Base-by-base conservation (phyloP, 2,888 invertebrate species). In the Dromius quadrimaculatus region DNA sequence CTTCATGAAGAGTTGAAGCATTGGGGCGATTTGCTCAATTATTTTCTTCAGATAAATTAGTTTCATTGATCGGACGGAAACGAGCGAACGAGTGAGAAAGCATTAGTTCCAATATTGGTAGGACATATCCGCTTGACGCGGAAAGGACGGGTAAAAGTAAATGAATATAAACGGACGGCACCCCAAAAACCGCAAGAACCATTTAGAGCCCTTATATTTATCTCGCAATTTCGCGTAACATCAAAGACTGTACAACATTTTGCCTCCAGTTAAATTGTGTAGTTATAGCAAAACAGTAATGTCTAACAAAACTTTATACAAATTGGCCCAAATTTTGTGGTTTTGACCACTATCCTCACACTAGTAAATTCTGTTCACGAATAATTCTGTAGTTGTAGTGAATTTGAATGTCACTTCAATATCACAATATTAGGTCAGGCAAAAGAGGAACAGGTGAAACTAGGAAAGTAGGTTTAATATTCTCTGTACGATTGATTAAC, bases 11-110 rank as follows among this genome's bases (percentile, higher is more conserved):
- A 8, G 45, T 19, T 57, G 34, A 19, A 59, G 36, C 36, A 36
- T 36, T 36, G 11, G 59, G 23, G 62, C 38, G 41, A 41, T 43
- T 22, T 11, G 22, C 43, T 63, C 63, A 63, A 43, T 63, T 63
- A 63, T 63, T 63, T 63, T 63, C 45, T 28, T 23, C 23, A 41
- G 45, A 63, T 63, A 63, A 63, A 63, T 63, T 63, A 63, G 63
- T 43, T 63, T 63, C 45, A 63, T 63, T 45, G 63, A 63, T 63
- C 63, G 62, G 4, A 34, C 8, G 62, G 32, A 54, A 32, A 34
- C 57, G 59, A 36, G 59, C 4, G 36, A 20, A 15, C 9, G 36
- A 59, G 50, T 28, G 50, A 54, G 50, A 59, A 59, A 43, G 45
- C 41, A 41, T 43, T 17, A 19, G 63, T 36, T 59, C 36, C 59